phyloP scores from a whole-genome alignment of 53 echinoderm and acorn worm species.

The Apostichopus leukothele region DNA sequence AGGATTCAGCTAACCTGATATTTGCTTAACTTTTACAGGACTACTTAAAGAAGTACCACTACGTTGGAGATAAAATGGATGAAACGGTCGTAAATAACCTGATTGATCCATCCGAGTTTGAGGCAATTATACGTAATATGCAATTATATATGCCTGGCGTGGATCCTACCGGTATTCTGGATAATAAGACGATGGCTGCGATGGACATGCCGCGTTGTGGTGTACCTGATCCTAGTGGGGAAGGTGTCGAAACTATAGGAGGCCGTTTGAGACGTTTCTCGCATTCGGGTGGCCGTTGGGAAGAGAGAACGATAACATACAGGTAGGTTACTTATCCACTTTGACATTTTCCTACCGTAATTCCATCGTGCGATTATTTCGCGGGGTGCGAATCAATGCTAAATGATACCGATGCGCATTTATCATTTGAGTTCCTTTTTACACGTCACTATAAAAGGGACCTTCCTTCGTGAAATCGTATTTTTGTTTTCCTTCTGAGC shows the following conservation, averaged over 20 bases:
- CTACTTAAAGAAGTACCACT: conserved; percentile 56
- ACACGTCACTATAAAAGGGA: no score
- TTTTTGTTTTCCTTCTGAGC: no score
- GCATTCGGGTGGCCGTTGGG: conserved; percentile 80
- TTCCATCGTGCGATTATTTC: no score
- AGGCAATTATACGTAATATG: conserved; percentile 60
- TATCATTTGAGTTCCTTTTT: no score
- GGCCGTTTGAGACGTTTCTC: conserved; percentile 49
- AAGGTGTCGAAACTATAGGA: no score
- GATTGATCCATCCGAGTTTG: conserved; percentile 58
- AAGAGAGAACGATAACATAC: conserved; percentile 62
- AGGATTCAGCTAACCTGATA: no score
- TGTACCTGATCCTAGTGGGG: conserved; percentile 72
- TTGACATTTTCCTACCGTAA: no score
- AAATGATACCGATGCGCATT: no score
- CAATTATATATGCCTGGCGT: conserved; percentile 69
- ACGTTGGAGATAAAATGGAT: conserved; percentile 52
- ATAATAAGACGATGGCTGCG: conserved; percentile 53
- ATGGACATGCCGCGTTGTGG: no score
- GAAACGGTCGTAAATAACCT: conserved; percentile 37
- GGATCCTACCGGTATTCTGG: conserved; percentile 66
- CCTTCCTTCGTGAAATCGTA: no score
- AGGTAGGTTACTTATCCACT: conserved; percentile 40
- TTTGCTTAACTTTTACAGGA: conserved; percentile 34
- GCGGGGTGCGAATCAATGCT: no score